These are phyloP conservation scores for Ceratosolen fusciceps DNA, from an alignment of 1,140 invertebrate genomes.

Conservation along the genomic window DNA sequence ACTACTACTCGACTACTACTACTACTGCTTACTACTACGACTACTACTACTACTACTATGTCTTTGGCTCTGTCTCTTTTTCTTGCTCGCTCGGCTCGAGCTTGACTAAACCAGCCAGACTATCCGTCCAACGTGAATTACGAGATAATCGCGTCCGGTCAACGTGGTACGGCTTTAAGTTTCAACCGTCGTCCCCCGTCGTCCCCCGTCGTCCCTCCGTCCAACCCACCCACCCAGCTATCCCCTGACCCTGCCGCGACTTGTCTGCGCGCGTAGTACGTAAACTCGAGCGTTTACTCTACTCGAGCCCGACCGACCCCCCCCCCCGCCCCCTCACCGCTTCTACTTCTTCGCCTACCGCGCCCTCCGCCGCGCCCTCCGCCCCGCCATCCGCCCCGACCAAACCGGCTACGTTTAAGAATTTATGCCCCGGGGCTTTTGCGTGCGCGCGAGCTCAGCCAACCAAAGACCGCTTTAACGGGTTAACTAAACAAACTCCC, in stretches of 20 bases:
- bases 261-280: not conserved
- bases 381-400: no score
- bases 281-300: not conserved
- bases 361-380: no score
- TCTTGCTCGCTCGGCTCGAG: constrained; percentile 35
- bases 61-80: not conserved
- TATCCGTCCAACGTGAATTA: constrained; percentile 48
- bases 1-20: no score
- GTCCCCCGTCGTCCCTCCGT: no score
- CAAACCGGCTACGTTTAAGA: constrained; percentile 23
- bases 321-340: no score
- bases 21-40: no score
- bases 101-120: constrained; percentile 26
- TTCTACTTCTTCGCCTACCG: no score
- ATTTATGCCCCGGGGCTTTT: constrained; percentile 28
- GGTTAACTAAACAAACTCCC: constrained; percentile 14
- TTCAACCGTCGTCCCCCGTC: not conserved
- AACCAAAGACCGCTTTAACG: not conserved
- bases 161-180: constrained; percentile 16
- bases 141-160: constrained; percentile 51
- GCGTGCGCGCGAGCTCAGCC: constrained; percentile 1
- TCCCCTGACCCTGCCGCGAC: no score
- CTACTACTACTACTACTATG: not conserved
- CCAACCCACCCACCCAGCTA: no score
- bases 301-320: no score